These are phyloP conservation scores for Ormyrus pomaceus DNA, from an alignment of 2,888 invertebrate species.

Conservation along the genomic window DNA sequence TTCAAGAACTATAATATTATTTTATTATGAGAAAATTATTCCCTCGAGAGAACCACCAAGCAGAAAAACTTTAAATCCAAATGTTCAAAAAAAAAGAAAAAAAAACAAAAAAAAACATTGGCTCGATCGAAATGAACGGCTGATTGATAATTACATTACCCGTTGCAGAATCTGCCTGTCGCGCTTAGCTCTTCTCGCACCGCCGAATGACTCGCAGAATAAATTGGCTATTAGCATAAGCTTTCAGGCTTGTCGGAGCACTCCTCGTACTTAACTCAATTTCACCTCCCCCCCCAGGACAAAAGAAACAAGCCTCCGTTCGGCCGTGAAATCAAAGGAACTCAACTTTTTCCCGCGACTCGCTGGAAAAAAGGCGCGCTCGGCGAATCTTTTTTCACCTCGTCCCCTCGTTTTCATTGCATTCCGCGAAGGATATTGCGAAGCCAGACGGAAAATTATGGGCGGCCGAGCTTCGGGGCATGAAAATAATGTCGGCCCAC, in stretches of 20 bases:
- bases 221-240: conserved; percentile 35
- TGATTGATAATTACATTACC: conserved; percentile 22
- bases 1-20: no score
- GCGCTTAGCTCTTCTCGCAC: background rate
- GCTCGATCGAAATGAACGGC: no score
- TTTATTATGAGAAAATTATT: no score
- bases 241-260: background rate
- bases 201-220: background rate
- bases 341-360: conserved; percentile 18
- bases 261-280: conserved; percentile 27
- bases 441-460: conserved; percentile 50
- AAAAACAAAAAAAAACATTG: no score
- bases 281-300: background rate
- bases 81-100: no score
- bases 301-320: conserved; percentile 33
- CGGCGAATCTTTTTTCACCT: background rate
- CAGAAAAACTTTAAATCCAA: no score
- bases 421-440: conserved; percentile 39
- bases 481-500: conserved; percentile 22
- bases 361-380: no score
- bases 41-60: no score
- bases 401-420: conserved; percentile 41
- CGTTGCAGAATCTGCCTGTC: background rate
- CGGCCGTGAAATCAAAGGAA: conserved; percentile 44
- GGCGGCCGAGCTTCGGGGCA: conserved; percentile 26